Base-by-base conservation (phyloP, 2,113 vertebrate genomes). In the Psilopsiagon aymara region DNA sequence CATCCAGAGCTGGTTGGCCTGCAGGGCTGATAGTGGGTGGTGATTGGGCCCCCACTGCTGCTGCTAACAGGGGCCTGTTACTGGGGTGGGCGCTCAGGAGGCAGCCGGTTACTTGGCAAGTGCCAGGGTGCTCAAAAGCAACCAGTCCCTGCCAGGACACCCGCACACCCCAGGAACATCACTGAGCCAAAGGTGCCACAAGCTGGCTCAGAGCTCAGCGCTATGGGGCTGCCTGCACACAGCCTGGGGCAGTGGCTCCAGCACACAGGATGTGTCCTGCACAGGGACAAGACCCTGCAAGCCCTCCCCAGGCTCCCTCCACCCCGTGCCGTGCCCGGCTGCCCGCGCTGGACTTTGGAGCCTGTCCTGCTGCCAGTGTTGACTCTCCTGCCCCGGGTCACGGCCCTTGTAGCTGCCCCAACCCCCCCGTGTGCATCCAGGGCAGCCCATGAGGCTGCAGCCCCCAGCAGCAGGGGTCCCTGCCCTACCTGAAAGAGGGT, bases 261-360 rank as follows among this genome's bases (percentile, higher is more conserved):
- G 59, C 17, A 3, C 60, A 17, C 0, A 0, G n/a, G 27, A 17
- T 60, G 64, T 13, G 15, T 2, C 21, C 35, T 21, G 17, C 43
- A 35, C 33, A 5, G 49, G 25, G 33, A 31, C 9, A 0, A 1
- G 11, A 35, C 25, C 11, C 33, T 37, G 37, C 7, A 3, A 29
- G 57, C 59, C 85, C 59, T 43, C 57, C 49, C 23, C 9, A 1
- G 17, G 44, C 73, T 82, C 41, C 57, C 44, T 62, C n/a, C 4
- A 0, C 60, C 55, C 46, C 4, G 16, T 3, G 1, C 84, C 10
- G 1, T 44, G 46, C 55, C 51, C 8, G 0, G 33, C 17, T 52
- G 25, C 69, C 74, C 1, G 0, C 2, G 5, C n/a, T 77, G 93
- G 64, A 96, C 96, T 96, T 97, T 83, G 94, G 93, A 95, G 78